phyloP scores from a whole-genome alignment of 1,140 invertebrate species.

The Neuroterus valhalla region DNA sequence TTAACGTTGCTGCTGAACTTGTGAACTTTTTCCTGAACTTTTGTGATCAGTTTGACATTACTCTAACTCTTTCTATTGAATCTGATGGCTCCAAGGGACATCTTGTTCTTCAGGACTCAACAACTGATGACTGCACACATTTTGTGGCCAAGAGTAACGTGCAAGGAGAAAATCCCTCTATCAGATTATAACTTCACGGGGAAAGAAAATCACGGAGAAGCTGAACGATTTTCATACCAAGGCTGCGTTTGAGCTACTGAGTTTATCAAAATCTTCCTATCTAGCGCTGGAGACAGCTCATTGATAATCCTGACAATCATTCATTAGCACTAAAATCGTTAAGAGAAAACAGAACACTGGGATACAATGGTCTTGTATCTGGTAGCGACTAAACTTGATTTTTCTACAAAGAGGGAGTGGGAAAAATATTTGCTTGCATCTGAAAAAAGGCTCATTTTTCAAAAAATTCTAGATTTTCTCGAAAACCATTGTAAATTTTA shows the following conservation, averaged over 20 bases:
- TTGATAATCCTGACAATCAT: conserved; percentile 42
- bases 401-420: conserved; percentile 40
- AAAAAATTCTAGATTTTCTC: conserved; percentile 8
- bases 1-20: too few species aligned
- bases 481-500: too few species aligned
- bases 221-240: conserved; percentile 54
- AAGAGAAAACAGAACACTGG: conserved; percentile 39
- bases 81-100: too few species aligned
- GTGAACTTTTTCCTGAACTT: too few species aligned
- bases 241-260: conserved; percentile 39
- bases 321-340: conserved; percentile 38
- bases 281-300: too few species aligned
- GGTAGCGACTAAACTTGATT: conserved; percentile 42
- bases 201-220: conserved; percentile 46
- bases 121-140: too few species aligned
- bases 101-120: too few species aligned
- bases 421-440: conserved; percentile 15
- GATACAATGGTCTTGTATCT: conserved; percentile 43
- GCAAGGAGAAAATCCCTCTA: too few species aligned
- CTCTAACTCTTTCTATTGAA: too few species aligned
- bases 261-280: conserved; percentile 40
- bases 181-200: conserved; percentile 56
- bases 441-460: background rate
- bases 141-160: too few species aligned
- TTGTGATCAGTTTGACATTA: too few species aligned